phyloP scores from a whole-genome alignment of 2,888 invertebrate genomes.

The Lymantria dispar region DNA sequence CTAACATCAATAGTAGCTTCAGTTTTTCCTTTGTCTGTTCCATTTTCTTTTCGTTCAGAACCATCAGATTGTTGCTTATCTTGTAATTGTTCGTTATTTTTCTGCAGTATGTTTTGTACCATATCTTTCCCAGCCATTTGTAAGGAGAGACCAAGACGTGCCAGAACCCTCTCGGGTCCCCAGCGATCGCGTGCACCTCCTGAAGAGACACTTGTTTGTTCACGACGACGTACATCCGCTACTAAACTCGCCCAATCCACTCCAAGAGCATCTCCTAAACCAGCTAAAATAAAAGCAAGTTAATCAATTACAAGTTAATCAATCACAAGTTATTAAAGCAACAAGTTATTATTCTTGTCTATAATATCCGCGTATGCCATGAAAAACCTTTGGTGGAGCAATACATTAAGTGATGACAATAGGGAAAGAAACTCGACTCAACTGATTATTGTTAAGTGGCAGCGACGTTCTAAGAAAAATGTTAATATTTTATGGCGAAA shows the following conservation, averaged over 20 bases:
- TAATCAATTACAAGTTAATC: neutral
- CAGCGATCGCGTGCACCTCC: constrained; percentile 88
- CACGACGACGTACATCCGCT: constrained; percentile 86
- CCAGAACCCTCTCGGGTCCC: constrained; percentile 90
- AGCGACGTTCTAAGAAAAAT: too few species aligned
- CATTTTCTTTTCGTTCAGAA: constrained; percentile 46
- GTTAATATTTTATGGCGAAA: too few species aligned
- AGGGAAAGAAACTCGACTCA: too few species aligned
- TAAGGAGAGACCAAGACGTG: constrained; percentile 90
- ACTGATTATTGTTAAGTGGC: too few species aligned
- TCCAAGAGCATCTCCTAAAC: constrained; percentile 95
- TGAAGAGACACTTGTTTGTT: constrained; percentile 69
- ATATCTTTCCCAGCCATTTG: constrained; percentile 86
- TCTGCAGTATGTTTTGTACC: constrained; percentile 61
- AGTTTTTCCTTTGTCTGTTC: constrained; percentile 38
- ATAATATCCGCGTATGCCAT: too few species aligned
- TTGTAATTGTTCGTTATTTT: constrained; percentile 52
- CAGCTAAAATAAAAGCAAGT: constrained; percentile 52
- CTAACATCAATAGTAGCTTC: constrained; percentile 51
- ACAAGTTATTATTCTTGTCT: neutral
- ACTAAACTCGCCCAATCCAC: constrained; percentile 97
- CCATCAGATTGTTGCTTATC: constrained; percentile 41
- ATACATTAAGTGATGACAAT: too few species aligned
- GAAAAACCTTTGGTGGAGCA: too few species aligned
- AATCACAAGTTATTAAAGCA: neutral